Evolutionary conservation across 2,797 vertebrate genomes (phyloP).

Genomic region (Pseudocheirus occidentalis): DNA sequence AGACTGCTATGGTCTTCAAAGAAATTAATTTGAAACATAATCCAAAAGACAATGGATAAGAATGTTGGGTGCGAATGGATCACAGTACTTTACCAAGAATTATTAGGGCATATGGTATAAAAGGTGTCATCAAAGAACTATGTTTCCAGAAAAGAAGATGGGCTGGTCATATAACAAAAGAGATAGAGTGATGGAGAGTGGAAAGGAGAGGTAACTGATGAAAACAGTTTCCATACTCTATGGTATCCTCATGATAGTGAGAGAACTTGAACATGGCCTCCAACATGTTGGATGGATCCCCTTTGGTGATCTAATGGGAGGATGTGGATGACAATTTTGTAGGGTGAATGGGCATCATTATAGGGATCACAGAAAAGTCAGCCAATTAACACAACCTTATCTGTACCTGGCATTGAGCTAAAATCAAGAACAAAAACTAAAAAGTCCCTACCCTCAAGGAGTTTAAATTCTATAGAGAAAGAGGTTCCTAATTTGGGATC

Average conservation of each 20-base stretch:
- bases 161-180: background rate
- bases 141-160: too few relatives aligned
- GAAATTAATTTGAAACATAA: background rate
- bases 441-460: background rate
- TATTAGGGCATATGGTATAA: background rate
- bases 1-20: too few relatives aligned
- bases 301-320: background rate
- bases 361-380: background rate
- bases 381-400: background rate
- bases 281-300: background rate
- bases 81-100: background rate
- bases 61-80: background rate
- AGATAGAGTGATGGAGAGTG: background rate
- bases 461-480: background rate
- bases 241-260: background rate
- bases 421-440: background rate
- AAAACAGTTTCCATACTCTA: background rate
- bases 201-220: background rate
- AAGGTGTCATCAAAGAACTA: background rate
- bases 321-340: background rate
- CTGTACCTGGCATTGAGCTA: background rate
- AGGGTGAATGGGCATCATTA: background rate
- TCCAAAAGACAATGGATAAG: background rate
- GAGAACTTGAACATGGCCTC: background rate
- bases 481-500: background rate